Evolutionary conservation across 2,888 invertebrate species (phyloP), one percentile per base, ranked within the genome.

Genomic region (Temnothorax unifasciatus): DNA sequence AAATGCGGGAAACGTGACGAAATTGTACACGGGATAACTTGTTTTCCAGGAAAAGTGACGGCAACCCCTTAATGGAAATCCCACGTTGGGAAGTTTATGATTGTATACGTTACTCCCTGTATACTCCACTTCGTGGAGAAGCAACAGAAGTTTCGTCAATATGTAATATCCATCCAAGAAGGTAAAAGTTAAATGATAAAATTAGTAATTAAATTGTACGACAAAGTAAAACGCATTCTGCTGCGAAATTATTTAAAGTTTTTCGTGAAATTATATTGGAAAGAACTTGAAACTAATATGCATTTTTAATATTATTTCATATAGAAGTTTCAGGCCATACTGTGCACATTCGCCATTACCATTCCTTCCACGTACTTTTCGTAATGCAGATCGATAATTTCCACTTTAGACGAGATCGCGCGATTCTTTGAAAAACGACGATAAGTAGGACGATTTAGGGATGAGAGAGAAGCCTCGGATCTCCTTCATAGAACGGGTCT

Each of bases 1-100:
- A 71, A 83, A 76, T 83, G 61, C 61, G 59, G 57, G 52, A 83
- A 76, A 63, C 66, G 77, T 61, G 85, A 83, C 52, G 75, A 71
- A 81, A 34, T 38, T 29, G 50, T 29, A 61, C 18, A 8, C 4
- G 25, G 69, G 44, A 44, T 59, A 52, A 61, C 57, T 73, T 59
- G 21, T 44, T 68, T 52, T 38, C 34, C 21, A 21, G 47, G 41
- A 76, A 64, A 87, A 85, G 83, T n/a, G 61, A 86, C 71, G 82
- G 73, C 38, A 59, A 18, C 57, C 77, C 52, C 77, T 82, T 87
- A 88, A 59, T 59, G 21, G 59, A 71, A 69, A 59, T 71, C 25
- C 38, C 47, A 25, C 57, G 25, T 50, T n/a, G 47, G 6, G 15
- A 81, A 59, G 25, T 69, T 76, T 59, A 38, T 15, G 75, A 75